Base-by-base conservation (phyloP, 1,140 invertebrate genomes). In the Apis florea region DNA sequence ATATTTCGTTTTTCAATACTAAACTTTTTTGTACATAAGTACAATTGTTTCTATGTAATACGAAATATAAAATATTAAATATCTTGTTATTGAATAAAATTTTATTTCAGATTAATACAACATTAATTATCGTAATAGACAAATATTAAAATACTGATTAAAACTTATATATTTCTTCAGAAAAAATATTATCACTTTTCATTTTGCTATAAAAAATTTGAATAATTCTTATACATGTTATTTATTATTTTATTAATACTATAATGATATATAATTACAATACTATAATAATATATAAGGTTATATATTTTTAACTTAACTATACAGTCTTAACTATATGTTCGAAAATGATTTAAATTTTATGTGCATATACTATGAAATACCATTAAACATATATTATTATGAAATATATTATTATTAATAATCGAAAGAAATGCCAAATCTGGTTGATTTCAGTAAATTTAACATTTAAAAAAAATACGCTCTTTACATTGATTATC, bases 161-260 rank as follows among this genome's bases (percentile, higher is more conserved):
- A 47, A 56, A n/a, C 6, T 24, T 11, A 19, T 64, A 17, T 21
- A 87, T 86, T 40, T 84, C 49, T n/a, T 76, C 67, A 8, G 21
- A 31, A 13, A 83, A 76, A 82, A 79, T 85, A 63, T 80, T 85
- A 4, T 85, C 85, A 1, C 80, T 75, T 1, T 88, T 83, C 1
- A 66, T 21, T 15, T 85, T 74, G 1, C 83, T 84, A 40, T 84
- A 80, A 19, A 84, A 89, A 83, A 88, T 83, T 40, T 83, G 76
- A 24, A 79, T 87, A 21, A 73, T 83, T 75, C 79, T 87, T 61
- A 12, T 15, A 31, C 74, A 71, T 82, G 64, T 47, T 19, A 64
- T 64, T 71, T 54, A 40, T 40, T 11, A 31, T 66, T 24, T 24
- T 59, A 24, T 10, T 63, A 51, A 21, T 40, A n/a, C 15, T 13